Base-by-base conservation (phyloP, 64 coral and sea anemone species). In the Porites lutea region DNA sequence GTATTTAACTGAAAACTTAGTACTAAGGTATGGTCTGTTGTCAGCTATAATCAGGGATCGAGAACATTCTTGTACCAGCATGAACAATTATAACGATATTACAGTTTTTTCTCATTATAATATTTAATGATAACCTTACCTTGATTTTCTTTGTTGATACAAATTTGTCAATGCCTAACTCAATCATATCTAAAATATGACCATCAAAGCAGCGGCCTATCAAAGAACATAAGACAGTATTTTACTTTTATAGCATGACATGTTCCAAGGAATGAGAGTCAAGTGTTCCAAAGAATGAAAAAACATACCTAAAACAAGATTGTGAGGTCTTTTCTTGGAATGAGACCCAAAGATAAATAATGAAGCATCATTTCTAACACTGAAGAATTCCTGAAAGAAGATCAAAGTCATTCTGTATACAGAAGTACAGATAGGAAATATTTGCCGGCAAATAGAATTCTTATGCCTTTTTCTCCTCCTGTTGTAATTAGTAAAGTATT, bases 241-340 rank as follows among this genome's bases (percentile, higher is more conserved):
- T 20, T 23, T 3, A 4, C 18, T 78, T 53, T 23, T 4, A 52
- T 57, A 69, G 2, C 18, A 84, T 4, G 2, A 78, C 0, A 1
- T 37, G 27, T 37, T 37, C 27, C 27, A 37, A 37, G 27, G 27
- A 37, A 37, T 37, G 27, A 37, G 27, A 37, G 27, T 37, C 27
- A 37, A 37, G 27, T 37, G 27, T 37, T 37, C 27, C 52, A 8
- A 12, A 12, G 23, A 20, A 67, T 12, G 20, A 22, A 58, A 68
- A 46, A 11, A 84, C 87, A 77, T 66, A 98, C 96, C 96, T 86
- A 98, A 75, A 2, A 98, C 90, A 48, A 98, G 83, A 82, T 98
- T 98, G 55, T 98, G 96, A 71, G 96, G 93, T 45, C 96, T 88
- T 62, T 98, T 98, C 88, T 98, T 98, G 61, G 96, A 98, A 79